Percentiles rank a stretch among this genome's conserved stretches.
Evolutionary conservation across 2,797 vertebrate species (phyloP).

Genomic region (Ambastaia sidthimunki): DNA sequence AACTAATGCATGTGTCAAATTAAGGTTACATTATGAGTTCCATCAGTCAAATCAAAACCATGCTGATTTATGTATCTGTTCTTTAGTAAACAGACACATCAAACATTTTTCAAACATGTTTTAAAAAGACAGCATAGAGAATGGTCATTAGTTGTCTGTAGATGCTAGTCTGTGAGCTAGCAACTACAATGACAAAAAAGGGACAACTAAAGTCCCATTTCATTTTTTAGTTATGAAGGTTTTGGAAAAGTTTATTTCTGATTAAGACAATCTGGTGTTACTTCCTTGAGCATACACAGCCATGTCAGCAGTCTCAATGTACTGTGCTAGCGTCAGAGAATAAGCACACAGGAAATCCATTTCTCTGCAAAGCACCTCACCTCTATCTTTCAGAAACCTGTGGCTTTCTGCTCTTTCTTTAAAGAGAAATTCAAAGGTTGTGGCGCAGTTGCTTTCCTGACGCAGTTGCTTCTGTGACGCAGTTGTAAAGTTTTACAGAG

Average conservation of each 20-base stretch:
- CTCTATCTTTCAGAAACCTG: constrained; percentile 13
- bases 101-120: no score
- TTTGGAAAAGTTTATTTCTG: no score
- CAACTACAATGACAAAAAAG: no score
- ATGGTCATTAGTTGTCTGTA: no score
- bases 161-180: no score
- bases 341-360: constrained; percentile 41
- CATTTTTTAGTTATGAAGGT: no score
- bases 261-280: no score
- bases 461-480: constrained; percentile 1
- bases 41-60: no score
- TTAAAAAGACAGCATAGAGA: no score
- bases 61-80: no score
- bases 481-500: background rate
- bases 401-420: constrained; percentile 21
- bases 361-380: background rate
- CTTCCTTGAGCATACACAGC: constrained; percentile 1
- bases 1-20: background rate
- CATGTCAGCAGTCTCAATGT: constrained; percentile 19
- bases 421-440: constrained; percentile 26
- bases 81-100: no score
- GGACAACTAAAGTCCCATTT: no score
- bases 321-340: constrained; percentile 9
- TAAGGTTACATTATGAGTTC: background rate
- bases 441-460: background rate